These are phyloP conservation scores for Thunnus thynnus DNA, from an alignment of 2,113 vertebrate genomes.

Conservation along the genomic window DNA sequence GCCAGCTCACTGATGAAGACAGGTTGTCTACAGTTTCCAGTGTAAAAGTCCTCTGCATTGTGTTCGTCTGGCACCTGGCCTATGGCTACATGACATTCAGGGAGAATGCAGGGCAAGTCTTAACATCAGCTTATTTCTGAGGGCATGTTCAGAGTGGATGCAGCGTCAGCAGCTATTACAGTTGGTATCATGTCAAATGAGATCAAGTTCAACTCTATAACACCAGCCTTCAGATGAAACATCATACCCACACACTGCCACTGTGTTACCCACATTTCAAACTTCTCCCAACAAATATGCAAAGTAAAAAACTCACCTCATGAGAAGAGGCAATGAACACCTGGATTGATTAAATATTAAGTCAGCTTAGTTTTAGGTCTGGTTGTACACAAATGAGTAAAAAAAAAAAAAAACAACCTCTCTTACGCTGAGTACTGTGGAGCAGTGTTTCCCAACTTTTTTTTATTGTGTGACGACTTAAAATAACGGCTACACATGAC, in stretches of 20 bases:
- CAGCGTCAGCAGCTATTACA: conserved; percentile 40
- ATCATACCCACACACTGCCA: not conserved
- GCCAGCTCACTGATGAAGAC: not conserved
- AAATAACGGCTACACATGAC: no score
- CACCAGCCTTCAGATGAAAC: not conserved
- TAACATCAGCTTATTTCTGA: conserved; percentile 51
- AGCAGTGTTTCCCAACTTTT: not conserved
- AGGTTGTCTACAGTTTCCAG: conserved; percentile 23
- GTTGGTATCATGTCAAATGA: conserved; percentile 7
- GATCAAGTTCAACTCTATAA: conserved; percentile 16
- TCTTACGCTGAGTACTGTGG: not conserved
- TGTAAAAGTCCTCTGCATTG: conserved; percentile 4
- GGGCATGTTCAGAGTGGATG: conserved; percentile 23
- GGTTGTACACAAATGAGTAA: not conserved
- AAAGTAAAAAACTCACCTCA: not conserved
- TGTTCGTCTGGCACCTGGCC: conserved; percentile 21
- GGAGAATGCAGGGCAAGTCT: conserved; percentile 64
- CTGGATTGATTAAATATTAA: not conserved
- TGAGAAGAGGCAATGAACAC: not conserved
- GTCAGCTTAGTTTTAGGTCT: no score
- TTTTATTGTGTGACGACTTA: no score
- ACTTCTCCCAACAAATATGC: not conserved
- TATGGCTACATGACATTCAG: conserved; percentile 43
- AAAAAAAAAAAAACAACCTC: not conserved
- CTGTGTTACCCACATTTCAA: not conserved